Conservation (phyloP, 2,888 invertebrate species). For the Poecilobothrus nobilitatus region DNA sequence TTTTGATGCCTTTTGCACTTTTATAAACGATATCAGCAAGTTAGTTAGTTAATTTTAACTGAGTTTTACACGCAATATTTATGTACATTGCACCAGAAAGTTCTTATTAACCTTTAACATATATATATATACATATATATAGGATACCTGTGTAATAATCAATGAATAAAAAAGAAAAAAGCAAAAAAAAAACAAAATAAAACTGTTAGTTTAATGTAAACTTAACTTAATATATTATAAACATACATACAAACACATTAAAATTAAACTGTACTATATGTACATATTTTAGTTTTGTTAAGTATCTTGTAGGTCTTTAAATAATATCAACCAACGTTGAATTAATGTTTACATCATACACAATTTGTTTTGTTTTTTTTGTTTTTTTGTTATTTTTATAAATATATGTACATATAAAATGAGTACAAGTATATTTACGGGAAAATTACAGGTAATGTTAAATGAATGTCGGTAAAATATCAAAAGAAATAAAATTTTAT, state of each 20-base stretch:
- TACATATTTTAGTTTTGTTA: neutral
- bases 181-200: too few species aligned
- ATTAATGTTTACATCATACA: too few species aligned
- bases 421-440: too few species aligned
- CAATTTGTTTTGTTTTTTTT: too few species aligned
- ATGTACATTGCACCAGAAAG: slow-evolving; percentile 2
- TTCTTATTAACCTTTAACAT: neutral
- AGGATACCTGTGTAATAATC: neutral
- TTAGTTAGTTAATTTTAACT: neutral
- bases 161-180: neutral
- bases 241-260: neutral
- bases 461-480: too few species aligned
- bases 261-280: too few species aligned
- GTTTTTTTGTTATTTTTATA: too few species aligned
- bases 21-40: slow-evolving; percentile 6
- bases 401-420: too few species aligned
- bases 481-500: too few species aligned
- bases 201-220: neutral
- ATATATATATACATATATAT: too few species aligned
- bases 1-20: neutral
- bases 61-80: slow-evolving; percentile 6
- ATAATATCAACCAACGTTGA: neutral
- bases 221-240: neutral
- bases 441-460: too few species aligned
- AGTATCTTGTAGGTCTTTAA: neutral